Percentiles rank a stretch among this genome's conserved stretches.
These are phyloP conservation scores for Sinocyclocheilus grahami DNA, from an alignment of 2,113 vertebrate species.

Conservation along the genomic window DNA sequence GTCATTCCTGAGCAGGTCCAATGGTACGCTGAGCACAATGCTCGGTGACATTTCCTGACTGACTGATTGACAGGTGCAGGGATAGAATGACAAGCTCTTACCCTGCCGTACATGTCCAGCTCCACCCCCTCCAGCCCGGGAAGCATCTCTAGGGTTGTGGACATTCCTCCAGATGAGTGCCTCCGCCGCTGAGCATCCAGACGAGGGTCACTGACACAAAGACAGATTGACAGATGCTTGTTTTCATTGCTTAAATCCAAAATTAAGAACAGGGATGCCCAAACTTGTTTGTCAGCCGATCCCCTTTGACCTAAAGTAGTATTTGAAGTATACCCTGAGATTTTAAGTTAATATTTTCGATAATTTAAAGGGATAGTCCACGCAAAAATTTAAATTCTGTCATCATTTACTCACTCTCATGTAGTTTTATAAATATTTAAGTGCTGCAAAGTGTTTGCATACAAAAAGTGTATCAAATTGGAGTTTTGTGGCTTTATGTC, in stretches of 20 bases:
- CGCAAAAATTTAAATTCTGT: no score
- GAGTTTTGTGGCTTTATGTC: not conserved
- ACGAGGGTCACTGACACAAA: conserved; percentile 80
- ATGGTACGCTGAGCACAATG: not conserved
- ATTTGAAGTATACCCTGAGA: not conserved
- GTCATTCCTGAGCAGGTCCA: not conserved
- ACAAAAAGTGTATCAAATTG: no score
- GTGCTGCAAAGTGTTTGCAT: not conserved
- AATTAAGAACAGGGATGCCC: not conserved
- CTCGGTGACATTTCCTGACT: not conserved
- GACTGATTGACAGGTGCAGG: conserved; percentile 26
- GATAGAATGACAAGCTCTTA: conserved; percentile 62
- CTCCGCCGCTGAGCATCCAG: conserved; percentile 88
- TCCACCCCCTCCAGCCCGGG: conserved; percentile 93
- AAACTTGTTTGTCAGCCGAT: not conserved
- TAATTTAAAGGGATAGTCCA: no score
- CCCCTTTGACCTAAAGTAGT: not conserved
- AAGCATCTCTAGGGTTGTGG: conserved; percentile 87
- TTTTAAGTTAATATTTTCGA: not conserved
- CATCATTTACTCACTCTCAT: no score
- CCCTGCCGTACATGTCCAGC: conserved; percentile 89
- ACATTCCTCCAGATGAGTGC: conserved; percentile 89
- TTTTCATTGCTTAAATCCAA: not conserved
- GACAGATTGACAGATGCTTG: not conserved
- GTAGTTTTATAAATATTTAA: not conserved